Evolutionary conservation across 2,113 vertebrate species (phyloP), one percentile per base, ranked within the genome.

Genomic region (Platichthys stellatus): DNA sequence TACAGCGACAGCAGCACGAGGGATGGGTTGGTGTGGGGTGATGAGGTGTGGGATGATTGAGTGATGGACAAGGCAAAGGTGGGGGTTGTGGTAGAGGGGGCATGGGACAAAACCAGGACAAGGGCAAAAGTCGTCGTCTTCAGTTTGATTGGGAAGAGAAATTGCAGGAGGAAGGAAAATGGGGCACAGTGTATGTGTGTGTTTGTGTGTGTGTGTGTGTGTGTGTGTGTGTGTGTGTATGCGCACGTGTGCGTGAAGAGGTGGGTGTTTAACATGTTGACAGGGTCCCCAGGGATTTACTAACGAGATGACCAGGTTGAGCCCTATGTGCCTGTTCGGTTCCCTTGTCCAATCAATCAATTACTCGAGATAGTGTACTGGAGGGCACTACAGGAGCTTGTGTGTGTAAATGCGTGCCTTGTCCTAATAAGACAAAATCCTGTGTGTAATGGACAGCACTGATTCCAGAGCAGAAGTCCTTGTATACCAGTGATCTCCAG

Each of bases 311-410:
- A 92, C 84, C 87, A 76, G 66, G 85, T 83, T 90, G 80, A 87
- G 86, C 88, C 92, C 88, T 93, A 90, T 91, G 86, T 80, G 83
- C 90, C 86, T 89, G 87, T 89, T 90, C 84, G 86, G 76, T 83
- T 89, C 83, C 90, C 89, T 79, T 86, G 79, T 91, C 73, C 81
- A 88, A 91, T 93, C 90, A 90, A 81, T 90, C 90, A 90, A 81
- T 90, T 91, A 92, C 60, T 63, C 60, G 63, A 81, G 63, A 69
- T 28, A 68, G 88, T 72, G 54, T 60, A 80, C 71, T 66, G 69
- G 31, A 77, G 78, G 70, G 70, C 77, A 63, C 53, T 35, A 47
- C 24, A 18, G 60, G 69, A 5, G 3, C 47, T 31, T 49, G 45
- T 72, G 61, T 75, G 67, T 78, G 60, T 23, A 17, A 21, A n/a